Percentiles rank a stretch among this genome's conserved stretches.
phyloP scores from a whole-genome alignment of 1,140 invertebrate species.

The Drosophila ohnishii region DNA sequence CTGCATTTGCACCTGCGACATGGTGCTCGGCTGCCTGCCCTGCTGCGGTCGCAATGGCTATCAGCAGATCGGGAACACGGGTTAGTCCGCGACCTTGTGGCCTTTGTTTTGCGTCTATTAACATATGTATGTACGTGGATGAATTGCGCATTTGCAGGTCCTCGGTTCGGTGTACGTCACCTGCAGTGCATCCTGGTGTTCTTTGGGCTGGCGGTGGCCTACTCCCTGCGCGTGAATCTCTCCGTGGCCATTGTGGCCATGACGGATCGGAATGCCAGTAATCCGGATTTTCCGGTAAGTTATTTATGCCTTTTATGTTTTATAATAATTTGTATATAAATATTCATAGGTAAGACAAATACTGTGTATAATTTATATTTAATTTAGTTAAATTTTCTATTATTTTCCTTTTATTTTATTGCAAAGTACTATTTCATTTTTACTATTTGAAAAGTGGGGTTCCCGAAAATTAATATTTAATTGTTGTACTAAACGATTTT shows the following conservation, averaged over 20 bases:
- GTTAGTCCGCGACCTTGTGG: slow-evolving; percentile 28
- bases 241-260: slow-evolving; percentile 86
- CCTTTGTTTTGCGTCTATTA: neutral
- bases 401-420: neutral
- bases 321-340: neutral
- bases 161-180: slow-evolving; percentile 86
- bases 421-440: too few species aligned
- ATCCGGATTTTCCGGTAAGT: slow-evolving; percentile 76
- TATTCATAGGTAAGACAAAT: neutral
- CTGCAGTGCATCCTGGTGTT: slow-evolving; percentile 87
- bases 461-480: neutral
- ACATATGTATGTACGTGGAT: neutral
- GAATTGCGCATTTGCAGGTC: slow-evolving; percentile 45
- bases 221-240: slow-evolving; percentile 87
- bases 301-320: neutral
- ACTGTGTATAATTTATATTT: neutral
- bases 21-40: slow-evolving; percentile 64
- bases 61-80: slow-evolving; percentile 67
- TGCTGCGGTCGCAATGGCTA: slow-evolving; percentile 68
- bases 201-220: slow-evolving; percentile 86
- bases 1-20: slow-evolving; percentile 19
- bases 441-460: neutral
- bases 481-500: neutral
- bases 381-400: neutral
- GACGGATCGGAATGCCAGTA: slow-evolving; percentile 74